Evolutionary conservation across 2,797 vertebrate genomes (phyloP).

Genomic region (Cryptoblepharus egeriae): DNA sequence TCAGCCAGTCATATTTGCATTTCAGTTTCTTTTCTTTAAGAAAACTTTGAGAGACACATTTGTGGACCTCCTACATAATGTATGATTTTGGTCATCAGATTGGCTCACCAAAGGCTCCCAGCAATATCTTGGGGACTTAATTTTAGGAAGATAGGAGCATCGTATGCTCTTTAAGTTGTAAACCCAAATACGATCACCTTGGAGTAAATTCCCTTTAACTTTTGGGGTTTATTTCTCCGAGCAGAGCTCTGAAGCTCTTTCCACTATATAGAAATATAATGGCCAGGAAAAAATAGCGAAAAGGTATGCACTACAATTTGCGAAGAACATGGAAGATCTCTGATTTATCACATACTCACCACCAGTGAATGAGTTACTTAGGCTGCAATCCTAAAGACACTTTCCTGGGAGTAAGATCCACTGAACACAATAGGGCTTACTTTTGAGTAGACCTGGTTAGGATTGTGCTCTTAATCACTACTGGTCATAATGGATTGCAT

Average conservation of each 20-base stretch:
- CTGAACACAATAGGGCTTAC: no score
- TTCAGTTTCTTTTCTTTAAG: background rate
- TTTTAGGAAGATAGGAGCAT: background rate
- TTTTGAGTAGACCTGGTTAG: no score
- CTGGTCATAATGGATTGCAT: background rate
- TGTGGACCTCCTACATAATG: background rate
- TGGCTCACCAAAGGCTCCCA: background rate
- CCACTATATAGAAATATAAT: background rate
- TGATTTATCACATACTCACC: background rate
- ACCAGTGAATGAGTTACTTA: no score
- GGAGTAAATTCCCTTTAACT: no score
- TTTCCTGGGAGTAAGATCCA: no score
- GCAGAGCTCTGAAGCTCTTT: background rate
- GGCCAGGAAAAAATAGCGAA: background rate
- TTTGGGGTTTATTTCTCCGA: no score
- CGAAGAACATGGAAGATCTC: background rate
- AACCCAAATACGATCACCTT: no score
- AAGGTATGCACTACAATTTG: background rate
- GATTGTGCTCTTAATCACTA: no score
- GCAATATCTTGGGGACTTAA: background rate
- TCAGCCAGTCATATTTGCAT: background rate
- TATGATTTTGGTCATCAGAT: background rate
- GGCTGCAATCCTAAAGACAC: no score
- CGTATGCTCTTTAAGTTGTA: background rate
- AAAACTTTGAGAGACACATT: background rate